Evolutionary conservation across 1,140 invertebrate genomes (phyloP), one percentile per base, ranked within the genome.

Genomic region (Leptinotarsa undecemlineata): DNA sequence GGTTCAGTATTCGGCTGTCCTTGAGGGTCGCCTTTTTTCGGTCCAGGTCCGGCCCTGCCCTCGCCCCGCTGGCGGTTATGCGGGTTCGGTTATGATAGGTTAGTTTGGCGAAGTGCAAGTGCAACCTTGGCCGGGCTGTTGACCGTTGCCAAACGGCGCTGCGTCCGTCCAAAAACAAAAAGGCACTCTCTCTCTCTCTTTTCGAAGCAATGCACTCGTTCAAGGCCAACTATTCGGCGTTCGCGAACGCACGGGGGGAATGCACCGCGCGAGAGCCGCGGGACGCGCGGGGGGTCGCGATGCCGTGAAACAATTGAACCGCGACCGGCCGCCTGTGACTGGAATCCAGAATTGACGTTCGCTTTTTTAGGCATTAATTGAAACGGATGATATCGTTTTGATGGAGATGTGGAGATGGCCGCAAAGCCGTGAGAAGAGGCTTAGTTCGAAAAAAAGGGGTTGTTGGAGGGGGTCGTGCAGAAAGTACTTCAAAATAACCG

Each of bases 251-350:
- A 72, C 71, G 17, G 70, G 63, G 63, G 63, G 63, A 64, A 64
- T 64, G 63, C 14, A 68, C 19, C 63, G 63, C 63, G 21, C 8
- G 19, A 71, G 21, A n/a, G 1, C 72, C 60, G 68, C 15, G 76
- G 68, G 15, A 21, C 51, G 71, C 63, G 26, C 14, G 20, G 63
- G 23, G 64, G 78, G 80, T 78, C 72, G 77, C 78, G 66, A 76
- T 80, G 81, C 81, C 81, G 82, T 81, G 81, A 83, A 83, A 83
- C 82, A 83, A 83, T 83, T 83, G 82, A 83, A 83, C 82, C 82
- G 82, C 81, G 82, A 82, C 81, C 77, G 77, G 82, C 82, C 82
- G 82, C 81, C 80, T 83, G 82, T 83, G 82, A 83, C 82, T 83
- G 82, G 82, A 83, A 83, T 83, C 80, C 80, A 80, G 81, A 83